phyloP scores from a whole-genome alignment of 2,797 vertebrate species.

The Urocyon cinereoargenteus region DNA sequence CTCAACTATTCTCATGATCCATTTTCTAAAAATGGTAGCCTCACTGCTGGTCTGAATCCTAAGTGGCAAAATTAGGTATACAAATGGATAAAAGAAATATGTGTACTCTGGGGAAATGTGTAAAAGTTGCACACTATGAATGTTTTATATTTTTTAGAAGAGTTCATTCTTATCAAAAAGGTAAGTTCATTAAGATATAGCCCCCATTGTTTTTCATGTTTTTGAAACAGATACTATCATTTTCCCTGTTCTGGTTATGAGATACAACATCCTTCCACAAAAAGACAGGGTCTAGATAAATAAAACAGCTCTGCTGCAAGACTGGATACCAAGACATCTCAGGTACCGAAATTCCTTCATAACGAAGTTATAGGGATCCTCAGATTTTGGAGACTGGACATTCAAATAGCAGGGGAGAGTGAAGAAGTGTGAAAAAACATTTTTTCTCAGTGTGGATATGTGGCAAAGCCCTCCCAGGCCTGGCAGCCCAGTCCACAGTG shows the following conservation, averaged over 20 bases:
- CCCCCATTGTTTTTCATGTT: constrained; percentile 20
- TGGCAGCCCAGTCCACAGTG: neutral
- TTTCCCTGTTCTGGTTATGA: neutral
- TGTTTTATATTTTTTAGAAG: constrained; percentile 46
- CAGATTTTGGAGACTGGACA: neutral
- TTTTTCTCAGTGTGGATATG: neutral
- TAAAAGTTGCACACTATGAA: neutral
- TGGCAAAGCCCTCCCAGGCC: neutral
- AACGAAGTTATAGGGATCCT: neutral
- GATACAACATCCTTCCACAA: neutral
- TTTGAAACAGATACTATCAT: constrained; percentile 41
- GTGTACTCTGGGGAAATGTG: neutral
- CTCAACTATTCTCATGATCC: neutral
- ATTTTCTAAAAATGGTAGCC: neutral
- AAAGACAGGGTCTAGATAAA: neutral
- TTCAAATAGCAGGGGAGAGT: neutral
- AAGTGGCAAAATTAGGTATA: constrained; percentile 17
- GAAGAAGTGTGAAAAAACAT: neutral
- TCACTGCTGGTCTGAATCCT: neutral
- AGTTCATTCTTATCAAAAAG: constrained; percentile 23
- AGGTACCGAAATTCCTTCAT: neutral
- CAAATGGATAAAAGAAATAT: neutral
- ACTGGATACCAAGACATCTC: neutral
- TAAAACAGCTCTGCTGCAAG: neutral
- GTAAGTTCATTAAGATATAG: neutral